phyloP scores from a whole-genome alignment of 2,888 invertebrate genomes.

The Caenorhabditis sulstoni region DNA sequence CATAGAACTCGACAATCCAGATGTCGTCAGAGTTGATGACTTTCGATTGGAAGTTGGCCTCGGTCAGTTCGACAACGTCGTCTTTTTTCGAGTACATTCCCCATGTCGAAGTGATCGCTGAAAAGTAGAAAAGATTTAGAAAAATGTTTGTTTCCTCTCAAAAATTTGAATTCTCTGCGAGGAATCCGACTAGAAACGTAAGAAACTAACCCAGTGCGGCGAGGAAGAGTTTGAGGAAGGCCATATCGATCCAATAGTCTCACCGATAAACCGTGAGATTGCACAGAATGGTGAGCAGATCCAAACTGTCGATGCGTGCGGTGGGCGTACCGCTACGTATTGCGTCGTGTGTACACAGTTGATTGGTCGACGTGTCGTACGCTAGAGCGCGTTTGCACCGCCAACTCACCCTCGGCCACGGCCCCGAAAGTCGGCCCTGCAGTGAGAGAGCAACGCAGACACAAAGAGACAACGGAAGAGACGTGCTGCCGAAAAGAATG shows the following conservation, averaged over 20 bases:
- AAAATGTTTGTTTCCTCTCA: too few relatives aligned
- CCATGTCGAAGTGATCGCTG: slow-evolving; percentile 51
- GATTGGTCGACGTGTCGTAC: slow-evolving; percentile 55
- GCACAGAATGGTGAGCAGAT: slow-evolving; percentile 41
- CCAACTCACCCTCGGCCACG: background rate
- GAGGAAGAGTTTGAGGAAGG: slow-evolving; percentile 47
- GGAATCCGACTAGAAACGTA: background rate
- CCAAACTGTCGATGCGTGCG: slow-evolving; percentile 24
- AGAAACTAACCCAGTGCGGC: slow-evolving; percentile 53
- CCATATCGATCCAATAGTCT: slow-evolving; percentile 41
- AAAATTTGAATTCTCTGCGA: too few relatives aligned
- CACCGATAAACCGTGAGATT: slow-evolving; percentile 28
- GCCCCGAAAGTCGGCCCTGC: background rate
- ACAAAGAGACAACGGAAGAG: background rate
- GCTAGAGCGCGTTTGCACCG: slow-evolving; percentile 41
- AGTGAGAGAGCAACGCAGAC: background rate
- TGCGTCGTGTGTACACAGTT: slow-evolving; percentile 46
- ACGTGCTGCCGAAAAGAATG: too few relatives aligned
- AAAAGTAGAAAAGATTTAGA: slow-evolving; percentile 15
- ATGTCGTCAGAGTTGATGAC: slow-evolving; percentile 90
- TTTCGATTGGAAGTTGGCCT: slow-evolving; percentile 89
- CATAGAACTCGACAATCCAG: slow-evolving; percentile 97
- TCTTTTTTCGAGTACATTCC: slow-evolving; percentile 75
- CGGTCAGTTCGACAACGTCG: slow-evolving; percentile 89
- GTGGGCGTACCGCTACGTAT: slow-evolving; percentile 42